A percentile compares a stretch with the other conserved stretches of the same genome.
Evolutionary conservation across 2,113 vertebrate genomes (phyloP).

Genomic region (Prietella phreatophila): DNA sequence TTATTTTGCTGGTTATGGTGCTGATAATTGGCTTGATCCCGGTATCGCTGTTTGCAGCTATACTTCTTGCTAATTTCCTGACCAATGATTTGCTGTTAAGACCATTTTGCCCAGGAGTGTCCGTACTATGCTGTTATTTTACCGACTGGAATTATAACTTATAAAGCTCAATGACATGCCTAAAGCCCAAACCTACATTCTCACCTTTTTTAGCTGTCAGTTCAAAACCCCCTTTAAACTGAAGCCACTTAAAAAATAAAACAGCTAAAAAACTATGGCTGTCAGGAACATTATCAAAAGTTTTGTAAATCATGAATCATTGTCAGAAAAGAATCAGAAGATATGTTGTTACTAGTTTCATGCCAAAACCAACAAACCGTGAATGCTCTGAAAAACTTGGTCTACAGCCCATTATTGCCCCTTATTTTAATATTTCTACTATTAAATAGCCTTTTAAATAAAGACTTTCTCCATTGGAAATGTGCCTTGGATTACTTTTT

Average conservation of each 20-base stretch:
- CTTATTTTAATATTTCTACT: too few species aligned
- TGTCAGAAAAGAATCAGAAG: background rate
- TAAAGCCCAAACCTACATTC: background rate
- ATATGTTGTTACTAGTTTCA: background rate
- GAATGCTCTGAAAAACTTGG: background rate
- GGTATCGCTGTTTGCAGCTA: too few species aligned
- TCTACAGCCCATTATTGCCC: too few species aligned
- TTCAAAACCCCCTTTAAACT: background rate
- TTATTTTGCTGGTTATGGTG: too few species aligned
- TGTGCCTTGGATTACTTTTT: too few species aligned
- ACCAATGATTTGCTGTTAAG: too few species aligned
- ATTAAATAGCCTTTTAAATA: too few species aligned
- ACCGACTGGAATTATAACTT: background rate
- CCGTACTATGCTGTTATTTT: background rate
- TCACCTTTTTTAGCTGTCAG: background rate
- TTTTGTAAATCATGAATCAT: background rate
- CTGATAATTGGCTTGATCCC: too few species aligned
- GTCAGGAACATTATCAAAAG: background rate
- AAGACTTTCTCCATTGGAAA: too few species aligned
- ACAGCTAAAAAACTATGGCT: background rate
- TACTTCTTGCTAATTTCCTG: too few species aligned
- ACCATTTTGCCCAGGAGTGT: too few species aligned
- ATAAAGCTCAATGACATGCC: background rate
- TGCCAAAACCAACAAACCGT: background rate
- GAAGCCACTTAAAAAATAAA: too few species aligned